These are phyloP conservation scores for Tolmerus cingulatus DNA, from an alignment of 2,888 invertebrate species.

Conservation along the genomic window DNA sequence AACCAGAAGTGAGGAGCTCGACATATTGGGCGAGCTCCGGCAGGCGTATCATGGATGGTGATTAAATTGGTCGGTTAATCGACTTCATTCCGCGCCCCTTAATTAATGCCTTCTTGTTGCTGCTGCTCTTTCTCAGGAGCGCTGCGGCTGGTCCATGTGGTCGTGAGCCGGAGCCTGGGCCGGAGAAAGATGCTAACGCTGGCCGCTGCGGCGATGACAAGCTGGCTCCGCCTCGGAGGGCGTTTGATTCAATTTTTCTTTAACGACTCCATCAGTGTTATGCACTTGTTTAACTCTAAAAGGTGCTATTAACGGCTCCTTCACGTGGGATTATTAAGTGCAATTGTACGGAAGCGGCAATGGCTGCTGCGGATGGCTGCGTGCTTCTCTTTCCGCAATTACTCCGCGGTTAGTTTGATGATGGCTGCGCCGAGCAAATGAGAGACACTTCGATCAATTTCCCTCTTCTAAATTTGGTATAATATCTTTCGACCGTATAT, in stretches of 20 bases:
- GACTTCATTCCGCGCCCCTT: constrained; percentile 42
- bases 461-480: not conserved
- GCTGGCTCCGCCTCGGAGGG: constrained; percentile 37
- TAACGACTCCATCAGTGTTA: constrained; percentile 36
- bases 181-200: not conserved
- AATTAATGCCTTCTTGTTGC: constrained; percentile 38
- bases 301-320: constrained; percentile 32
- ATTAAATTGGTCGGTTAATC: constrained; percentile 41
- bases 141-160: not conserved
- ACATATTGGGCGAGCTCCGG: constrained; percentile 13
- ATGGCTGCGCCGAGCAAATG: not conserved
- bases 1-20: constrained; percentile 29
- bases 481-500: no score
- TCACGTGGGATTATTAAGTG: not conserved
- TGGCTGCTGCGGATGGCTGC: not conserved
- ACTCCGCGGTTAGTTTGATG: not conserved
- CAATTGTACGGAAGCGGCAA: not conserved
- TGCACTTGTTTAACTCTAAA: constrained; percentile 10
- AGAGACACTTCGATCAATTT: not conserved
- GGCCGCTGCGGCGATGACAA: constrained; percentile 10
- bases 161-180: not conserved
- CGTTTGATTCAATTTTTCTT: constrained; percentile 37
- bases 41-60: constrained; percentile 41
- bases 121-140: constrained; percentile 15
- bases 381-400: not conserved